Evolutionary conservation across 23 tunicate genomes (phyloP).

Genomic region (Halocynthia roretzi): DNA sequence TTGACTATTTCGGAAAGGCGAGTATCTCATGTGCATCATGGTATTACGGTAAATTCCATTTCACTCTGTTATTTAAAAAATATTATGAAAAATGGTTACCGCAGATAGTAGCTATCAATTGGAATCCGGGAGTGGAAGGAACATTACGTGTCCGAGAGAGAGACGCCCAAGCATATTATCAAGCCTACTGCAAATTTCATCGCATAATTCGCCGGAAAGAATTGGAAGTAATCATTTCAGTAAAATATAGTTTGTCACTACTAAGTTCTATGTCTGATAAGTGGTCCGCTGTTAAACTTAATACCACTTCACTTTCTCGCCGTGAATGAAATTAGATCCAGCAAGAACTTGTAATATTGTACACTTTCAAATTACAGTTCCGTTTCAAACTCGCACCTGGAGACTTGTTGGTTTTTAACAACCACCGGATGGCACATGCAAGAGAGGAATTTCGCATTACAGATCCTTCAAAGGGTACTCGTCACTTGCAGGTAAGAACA

Average conservation of each 20-base stretch:
- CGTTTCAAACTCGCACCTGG: constrained; percentile 35
- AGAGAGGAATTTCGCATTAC: constrained; percentile 9
- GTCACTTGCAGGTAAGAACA: constrained; percentile 34
- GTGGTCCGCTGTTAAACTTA: no score
- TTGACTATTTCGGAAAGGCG: constrained; percentile 57
- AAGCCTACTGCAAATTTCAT: constrained; percentile 14
- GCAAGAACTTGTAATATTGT: no score
- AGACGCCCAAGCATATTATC: constrained; percentile 12
- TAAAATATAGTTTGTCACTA: no score
- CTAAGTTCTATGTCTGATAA: no score
- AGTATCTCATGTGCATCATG: neutral
- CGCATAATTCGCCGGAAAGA: constrained; percentile 9
- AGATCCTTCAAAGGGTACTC: constrained; percentile 26
- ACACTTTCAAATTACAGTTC: constrained; percentile 11
- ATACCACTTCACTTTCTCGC: no score
- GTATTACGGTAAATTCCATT: neutral
- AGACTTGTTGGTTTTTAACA: constrained; percentile 52
- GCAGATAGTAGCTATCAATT: constrained; percentile 19
- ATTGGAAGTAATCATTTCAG: neutral
- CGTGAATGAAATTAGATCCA: no score
- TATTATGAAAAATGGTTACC: neutral
- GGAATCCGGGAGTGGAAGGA: constrained; percentile 37
- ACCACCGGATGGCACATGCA: constrained; percentile 45
- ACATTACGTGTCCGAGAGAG: constrained; percentile 6
- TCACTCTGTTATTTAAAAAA: neutral